These are phyloP conservation scores for Nycteola revayana DNA, from an alignment of 2,888 invertebrate genomes.

Conservation along the genomic window DNA sequence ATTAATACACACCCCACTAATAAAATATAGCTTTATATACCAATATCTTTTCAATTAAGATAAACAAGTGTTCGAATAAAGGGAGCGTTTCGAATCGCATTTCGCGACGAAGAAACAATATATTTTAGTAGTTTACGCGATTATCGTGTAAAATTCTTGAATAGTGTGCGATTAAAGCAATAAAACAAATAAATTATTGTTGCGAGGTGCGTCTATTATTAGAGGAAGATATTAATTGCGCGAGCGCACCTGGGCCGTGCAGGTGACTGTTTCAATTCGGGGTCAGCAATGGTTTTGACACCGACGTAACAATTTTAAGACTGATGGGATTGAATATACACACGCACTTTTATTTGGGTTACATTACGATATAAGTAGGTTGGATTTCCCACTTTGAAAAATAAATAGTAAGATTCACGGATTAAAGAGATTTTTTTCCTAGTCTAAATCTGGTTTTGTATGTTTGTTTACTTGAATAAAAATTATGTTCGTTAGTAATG, in stretches of 20 bases:
- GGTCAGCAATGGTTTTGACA: constrained; percentile 69
- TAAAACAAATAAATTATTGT: constrained; percentile 61
- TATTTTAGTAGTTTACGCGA: constrained; percentile 40
- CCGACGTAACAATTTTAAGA: constrained; percentile 42
- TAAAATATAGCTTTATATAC: constrained; percentile 31
- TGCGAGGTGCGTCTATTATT: constrained; percentile 59
- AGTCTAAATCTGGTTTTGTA: no score
- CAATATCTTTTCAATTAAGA: constrained; percentile 63
- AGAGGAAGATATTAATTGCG: constrained; percentile 73
- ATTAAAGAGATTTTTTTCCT: no score
- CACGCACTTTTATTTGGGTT: no score
- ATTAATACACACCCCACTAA: constrained; percentile 48
- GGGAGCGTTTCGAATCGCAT: constrained; percentile 36
- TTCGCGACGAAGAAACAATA: constrained; percentile 53
- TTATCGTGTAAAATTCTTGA: constrained; percentile 42
- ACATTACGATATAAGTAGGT: no score
- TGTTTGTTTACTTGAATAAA: no score
- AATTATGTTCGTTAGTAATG: no score
- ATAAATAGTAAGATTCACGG: no score
- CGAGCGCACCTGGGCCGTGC: constrained; percentile 70
- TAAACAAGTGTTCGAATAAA: constrained; percentile 53
- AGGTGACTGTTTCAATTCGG: constrained; percentile 72
- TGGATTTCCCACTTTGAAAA: no score
- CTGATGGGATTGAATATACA: constrained; percentile 50
- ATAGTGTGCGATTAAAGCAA: constrained; percentile 48